Conservation (phyloP, 2,888 invertebrate genomes). For the Eupithecia vulgata region DNA sequence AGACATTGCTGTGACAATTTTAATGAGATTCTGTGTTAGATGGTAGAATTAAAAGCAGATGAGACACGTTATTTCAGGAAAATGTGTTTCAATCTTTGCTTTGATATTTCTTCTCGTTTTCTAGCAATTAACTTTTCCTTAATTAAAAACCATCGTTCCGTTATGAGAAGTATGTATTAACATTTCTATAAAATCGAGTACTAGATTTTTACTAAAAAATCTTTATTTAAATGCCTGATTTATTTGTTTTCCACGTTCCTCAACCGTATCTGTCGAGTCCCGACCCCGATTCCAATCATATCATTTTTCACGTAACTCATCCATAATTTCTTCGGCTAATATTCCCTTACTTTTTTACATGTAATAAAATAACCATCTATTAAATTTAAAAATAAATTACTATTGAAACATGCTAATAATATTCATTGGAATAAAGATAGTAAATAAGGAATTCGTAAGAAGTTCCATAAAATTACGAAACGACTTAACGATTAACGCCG, state of each 20-base stretch:
- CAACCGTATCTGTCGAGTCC: background rate
- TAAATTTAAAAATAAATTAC: background rate
- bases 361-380: background rate
- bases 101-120: constrained; percentile 1
- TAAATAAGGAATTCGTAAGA: constrained; percentile 3
- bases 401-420: background rate
- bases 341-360: background rate
- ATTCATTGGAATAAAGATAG: constrained; percentile 8
- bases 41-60: constrained; percentile 30
- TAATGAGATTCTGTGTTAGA: constrained; percentile 48
- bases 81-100: background rate
- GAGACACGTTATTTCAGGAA: constrained; percentile 11
- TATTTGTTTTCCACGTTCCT: background rate
- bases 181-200: background rate
- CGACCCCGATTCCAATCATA: background rate
- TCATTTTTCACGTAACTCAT: background rate
- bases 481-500: background rate
- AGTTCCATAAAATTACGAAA: constrained; percentile 3
- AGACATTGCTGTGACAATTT: constrained; percentile 47
- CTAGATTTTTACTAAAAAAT: too few relatives aligned
- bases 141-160: background rate
- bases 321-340: background rate
- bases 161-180: background rate
- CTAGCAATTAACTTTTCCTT: background rate
- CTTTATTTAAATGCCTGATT: background rate